Percentiles rank a stretch among this genome's conserved stretches.
Evolutionary conservation across 2,888 invertebrate species (phyloP).

Genomic region (Lasioglossum calceatum): DNA sequence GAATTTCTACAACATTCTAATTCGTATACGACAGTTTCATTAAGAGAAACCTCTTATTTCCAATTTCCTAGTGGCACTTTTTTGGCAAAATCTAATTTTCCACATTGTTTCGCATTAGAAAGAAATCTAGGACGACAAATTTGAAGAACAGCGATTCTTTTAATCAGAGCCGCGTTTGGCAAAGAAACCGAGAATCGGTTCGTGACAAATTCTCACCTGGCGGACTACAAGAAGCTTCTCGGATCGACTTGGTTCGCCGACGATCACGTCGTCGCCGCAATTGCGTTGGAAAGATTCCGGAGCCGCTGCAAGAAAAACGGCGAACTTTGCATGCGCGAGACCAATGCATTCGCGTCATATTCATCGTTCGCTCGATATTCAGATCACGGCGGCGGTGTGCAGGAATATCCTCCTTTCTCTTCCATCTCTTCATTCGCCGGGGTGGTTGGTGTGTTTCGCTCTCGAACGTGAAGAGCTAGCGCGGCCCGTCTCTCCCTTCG

Average conservation of each 20-base stretch:
- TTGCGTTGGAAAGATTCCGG: background rate
- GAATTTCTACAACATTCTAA: background rate
- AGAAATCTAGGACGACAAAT: background rate
- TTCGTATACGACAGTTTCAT: too few relatives aligned
- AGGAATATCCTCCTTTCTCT: constrained; percentile 59
- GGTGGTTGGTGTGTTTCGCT: constrained; percentile 27
- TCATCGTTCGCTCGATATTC: constrained; percentile 40
- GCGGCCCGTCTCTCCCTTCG: constrained; percentile 49
- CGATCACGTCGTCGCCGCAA: background rate
- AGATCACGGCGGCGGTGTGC: constrained; percentile 48
- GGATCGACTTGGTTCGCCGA: background rate
- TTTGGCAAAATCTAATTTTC: background rate
- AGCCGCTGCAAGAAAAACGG: background rate
- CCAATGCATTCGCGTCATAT: constrained; percentile 36
- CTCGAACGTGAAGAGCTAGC: constrained; percentile 16
- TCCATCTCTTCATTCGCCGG: constrained; percentile 56
- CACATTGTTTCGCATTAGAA: background rate
- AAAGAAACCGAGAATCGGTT: background rate
- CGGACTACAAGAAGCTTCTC: background rate
- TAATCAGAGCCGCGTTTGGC: background rate
- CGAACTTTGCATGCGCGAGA: background rate
- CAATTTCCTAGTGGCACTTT: background rate
- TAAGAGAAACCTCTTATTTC: background rate
- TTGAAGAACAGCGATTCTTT: background rate
- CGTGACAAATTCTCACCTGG: background rate